These are phyloP conservation scores for Parambassis ranga DNA, from an alignment of 2,797 vertebrate genomes.

Conservation along the genomic window DNA sequence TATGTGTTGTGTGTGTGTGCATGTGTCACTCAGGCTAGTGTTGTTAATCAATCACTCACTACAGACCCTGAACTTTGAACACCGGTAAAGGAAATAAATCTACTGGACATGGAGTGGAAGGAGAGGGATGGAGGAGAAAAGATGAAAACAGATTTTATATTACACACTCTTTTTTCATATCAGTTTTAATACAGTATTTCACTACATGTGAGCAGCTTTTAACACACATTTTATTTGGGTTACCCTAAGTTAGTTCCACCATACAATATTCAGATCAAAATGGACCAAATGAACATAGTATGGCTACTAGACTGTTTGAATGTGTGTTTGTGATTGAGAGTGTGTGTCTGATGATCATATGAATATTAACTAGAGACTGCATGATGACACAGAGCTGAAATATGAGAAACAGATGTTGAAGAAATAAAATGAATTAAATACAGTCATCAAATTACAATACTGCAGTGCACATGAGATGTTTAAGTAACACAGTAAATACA, in stretches of 20 bases:
- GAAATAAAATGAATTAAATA: constrained; percentile 29
- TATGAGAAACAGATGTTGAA: constrained; percentile 33
- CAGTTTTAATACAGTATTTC: not conserved
- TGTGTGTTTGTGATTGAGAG: not conserved
- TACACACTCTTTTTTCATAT: not conserved
- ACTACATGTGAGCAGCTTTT: not conserved
- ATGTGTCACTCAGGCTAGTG: constrained; percentile 39
- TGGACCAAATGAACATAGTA: not conserved
- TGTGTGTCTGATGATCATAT: constrained; percentile 22
- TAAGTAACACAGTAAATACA: no score
- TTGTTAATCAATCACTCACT: constrained; percentile 70
- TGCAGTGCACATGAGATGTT: no score
- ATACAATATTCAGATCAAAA: not conserved
- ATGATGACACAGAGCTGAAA: constrained; percentile 64
- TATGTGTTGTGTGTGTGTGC: constrained; percentile 29
- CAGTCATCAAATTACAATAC: not conserved
- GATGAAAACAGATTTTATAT: no score
- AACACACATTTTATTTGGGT: not conserved
- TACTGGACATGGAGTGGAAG: constrained; percentile 25
- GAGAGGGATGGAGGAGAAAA: constrained; percentile 7
- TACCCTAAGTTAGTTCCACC: no score
- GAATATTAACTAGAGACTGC: constrained; percentile 46
- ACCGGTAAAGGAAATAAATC: constrained; percentile 60
- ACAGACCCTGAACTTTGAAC: constrained; percentile 73
- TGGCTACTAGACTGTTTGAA: not conserved